These are phyloP conservation scores for Gobius niger DNA, from an alignment of 2,113 vertebrate species.

Conservation along the genomic window DNA sequence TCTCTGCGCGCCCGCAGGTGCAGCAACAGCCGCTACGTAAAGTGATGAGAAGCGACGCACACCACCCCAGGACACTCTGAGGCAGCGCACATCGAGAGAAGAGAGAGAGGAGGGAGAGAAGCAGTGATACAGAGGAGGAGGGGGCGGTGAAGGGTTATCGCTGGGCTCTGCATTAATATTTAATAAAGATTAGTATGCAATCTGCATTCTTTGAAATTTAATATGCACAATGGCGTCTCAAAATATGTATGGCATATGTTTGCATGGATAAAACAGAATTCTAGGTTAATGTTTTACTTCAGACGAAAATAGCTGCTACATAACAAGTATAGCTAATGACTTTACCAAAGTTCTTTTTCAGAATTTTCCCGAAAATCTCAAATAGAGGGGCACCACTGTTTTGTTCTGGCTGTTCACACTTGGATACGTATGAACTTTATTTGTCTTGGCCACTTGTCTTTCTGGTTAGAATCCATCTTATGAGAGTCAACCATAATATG, in stretches of 20 bases:
- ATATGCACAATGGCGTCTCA: not conserved
- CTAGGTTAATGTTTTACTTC: not conserved
- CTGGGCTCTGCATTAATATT: conserved; percentile 7
- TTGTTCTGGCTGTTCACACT: not conserved
- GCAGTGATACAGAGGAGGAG: conserved; percentile 6
- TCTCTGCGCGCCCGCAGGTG: conserved; percentile 33
- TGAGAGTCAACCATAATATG: not conserved
- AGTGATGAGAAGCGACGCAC: conserved; percentile 34
- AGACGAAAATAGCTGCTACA: not conserved
- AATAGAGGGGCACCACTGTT: not conserved
- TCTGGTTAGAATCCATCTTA: not conserved
- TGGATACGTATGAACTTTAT: not conserved
- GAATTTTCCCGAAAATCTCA: not conserved
- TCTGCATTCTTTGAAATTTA: not conserved
- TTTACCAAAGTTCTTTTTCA: conserved; percentile 1
- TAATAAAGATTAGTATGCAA: conserved; percentile 6
- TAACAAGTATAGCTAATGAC: not conserved
- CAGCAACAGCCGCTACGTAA: conserved; percentile 45
- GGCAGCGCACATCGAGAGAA: conserved; percentile 15
- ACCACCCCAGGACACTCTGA: conserved; percentile 39
- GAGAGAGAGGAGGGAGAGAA: not conserved
- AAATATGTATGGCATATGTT: not conserved
- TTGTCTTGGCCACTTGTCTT: not conserved
- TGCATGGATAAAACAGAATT: no score
- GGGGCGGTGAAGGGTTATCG: conserved; percentile 8